phyloP scores from a whole-genome alignment of 1,140 invertebrate species.

The Sminthurinus signatus region DNA sequence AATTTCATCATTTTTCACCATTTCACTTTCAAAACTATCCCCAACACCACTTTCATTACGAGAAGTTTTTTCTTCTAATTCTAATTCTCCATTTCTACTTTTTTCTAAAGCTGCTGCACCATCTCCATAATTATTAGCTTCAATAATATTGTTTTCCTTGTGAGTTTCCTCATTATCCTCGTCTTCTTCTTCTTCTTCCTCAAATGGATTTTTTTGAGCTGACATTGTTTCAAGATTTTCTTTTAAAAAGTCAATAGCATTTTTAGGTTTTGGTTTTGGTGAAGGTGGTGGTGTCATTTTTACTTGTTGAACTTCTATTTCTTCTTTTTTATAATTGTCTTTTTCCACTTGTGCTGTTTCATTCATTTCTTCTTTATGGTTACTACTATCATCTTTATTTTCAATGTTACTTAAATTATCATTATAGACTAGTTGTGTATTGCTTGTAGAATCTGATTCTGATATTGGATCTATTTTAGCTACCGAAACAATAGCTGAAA shows the following conservation, averaged over 20 bases:
- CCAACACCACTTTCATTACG: conserved; percentile 19
- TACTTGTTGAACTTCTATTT: too few relatives aligned
- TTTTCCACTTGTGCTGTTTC: too few relatives aligned
- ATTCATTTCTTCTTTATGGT: too few relatives aligned
- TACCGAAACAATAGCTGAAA: not conserved
- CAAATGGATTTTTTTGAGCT: conserved; percentile 32
- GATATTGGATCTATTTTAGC: not conserved
- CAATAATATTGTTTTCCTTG: too few relatives aligned
- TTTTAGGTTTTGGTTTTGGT: conserved; percentile 17
- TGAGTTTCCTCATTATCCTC: not conserved
- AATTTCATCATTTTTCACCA: too few relatives aligned
- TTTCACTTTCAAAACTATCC: not conserved
- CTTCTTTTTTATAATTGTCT: too few relatives aligned
- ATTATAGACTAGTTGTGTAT: not conserved
- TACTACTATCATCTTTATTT: too few relatives aligned
- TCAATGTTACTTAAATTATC: too few relatives aligned
- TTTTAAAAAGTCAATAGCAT: conserved; percentile 20
- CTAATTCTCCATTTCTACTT: not conserved
- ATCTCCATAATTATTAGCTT: not conserved
- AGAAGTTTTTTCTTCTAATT: conserved; percentile 9
- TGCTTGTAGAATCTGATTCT: too few relatives aligned
- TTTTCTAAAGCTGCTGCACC: too few relatives aligned
- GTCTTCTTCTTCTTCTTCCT: conserved; percentile 33
- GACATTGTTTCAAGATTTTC: conserved; percentile 26
- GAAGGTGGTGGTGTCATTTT: not conserved